Conservation (phyloP, 2,888 invertebrate genomes). For the Eupithecia centaureata region DNA sequence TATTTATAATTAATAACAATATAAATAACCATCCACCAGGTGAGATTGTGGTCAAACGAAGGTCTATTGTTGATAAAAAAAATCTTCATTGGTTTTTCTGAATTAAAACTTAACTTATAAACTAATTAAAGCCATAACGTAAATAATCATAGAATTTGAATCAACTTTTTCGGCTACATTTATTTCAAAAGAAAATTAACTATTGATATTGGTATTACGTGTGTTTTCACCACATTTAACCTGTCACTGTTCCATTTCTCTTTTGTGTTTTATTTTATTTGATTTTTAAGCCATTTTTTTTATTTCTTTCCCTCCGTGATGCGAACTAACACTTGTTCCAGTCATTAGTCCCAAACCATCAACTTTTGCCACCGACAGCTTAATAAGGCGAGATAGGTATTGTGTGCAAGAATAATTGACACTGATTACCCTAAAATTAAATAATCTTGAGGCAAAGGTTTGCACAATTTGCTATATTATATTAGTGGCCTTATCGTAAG, state of each 20-base stretch:
- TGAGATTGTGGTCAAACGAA: too few relatives aligned
- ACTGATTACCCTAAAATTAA: constrained; percentile 9
- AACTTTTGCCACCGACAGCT: constrained; percentile 58
- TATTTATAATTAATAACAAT: too few relatives aligned
- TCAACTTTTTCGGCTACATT: too few relatives aligned
- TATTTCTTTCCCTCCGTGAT: constrained; percentile 34
- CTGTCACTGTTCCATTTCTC: neutral
- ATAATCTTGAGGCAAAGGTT: too few relatives aligned
- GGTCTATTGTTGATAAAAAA: too few relatives aligned
- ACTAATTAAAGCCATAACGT: too few relatives aligned
- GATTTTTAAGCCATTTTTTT: constrained; percentile 18
- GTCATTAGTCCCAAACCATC: constrained; percentile 58
- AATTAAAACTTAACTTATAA: too few relatives aligned
- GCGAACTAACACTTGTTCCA: constrained; percentile 53
- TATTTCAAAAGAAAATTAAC: too few relatives aligned
- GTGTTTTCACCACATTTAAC: neutral
- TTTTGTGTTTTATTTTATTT: neutral
- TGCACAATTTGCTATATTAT: neutral
- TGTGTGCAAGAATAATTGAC: constrained; percentile 1
- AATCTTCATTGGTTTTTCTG: too few relatives aligned
- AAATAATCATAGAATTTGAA: too few relatives aligned
- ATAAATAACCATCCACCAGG: too few relatives aligned
- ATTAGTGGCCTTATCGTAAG: too few relatives aligned
- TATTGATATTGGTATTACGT: neutral
- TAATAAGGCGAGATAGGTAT: constrained; percentile 47